phyloP scores from a whole-genome alignment of 2,888 invertebrate genomes.

The Geotrupes spiniger region DNA sequence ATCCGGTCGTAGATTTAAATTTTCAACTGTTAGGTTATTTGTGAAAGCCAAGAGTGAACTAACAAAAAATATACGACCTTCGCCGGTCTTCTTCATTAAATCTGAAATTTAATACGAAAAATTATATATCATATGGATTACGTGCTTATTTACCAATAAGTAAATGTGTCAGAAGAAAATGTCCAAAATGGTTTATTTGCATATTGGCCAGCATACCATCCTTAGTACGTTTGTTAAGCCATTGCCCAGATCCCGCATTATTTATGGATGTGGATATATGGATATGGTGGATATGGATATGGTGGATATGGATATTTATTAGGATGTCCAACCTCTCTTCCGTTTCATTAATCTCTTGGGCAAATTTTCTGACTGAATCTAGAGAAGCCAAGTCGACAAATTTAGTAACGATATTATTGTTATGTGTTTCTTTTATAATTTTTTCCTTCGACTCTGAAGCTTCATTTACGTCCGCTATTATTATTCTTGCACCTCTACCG shows the following conservation, averaged over 20 bases:
- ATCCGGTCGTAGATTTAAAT: conserved; percentile 14
- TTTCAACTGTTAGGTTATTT: conserved; percentile 36
- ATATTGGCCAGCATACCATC: conserved; percentile 63
- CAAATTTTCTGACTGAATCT: conserved; percentile 58
- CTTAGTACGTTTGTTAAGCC: conserved; percentile 52
- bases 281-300: too few species aligned
- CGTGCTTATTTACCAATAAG: conserved; percentile 50
- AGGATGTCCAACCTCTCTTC: conserved; percentile 60
- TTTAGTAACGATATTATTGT: conserved; percentile 43
- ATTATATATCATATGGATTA: background rate
- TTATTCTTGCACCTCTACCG: conserved; percentile 53
- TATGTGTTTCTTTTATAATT: conserved; percentile 40
- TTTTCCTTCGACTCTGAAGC: conserved; percentile 31
- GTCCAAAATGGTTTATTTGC: conserved; percentile 70
- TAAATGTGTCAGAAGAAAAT: conserved; percentile 66
- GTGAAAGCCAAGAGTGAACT: conserved; percentile 39
- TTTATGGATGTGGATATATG: too few species aligned
- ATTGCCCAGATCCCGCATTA: conserved; percentile 64
- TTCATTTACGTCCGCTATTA: conserved; percentile 54
- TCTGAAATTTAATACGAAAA: conserved; percentile 32
- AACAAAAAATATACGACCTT: conserved; percentile 44
- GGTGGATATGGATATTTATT: too few species aligned
- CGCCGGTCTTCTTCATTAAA: conserved; percentile 43
- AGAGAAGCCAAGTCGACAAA: conserved; percentile 56
- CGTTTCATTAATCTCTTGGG: conserved; percentile 54